These are phyloP conservation scores for Arizona elegans DNA, from an alignment of 2,113 vertebrate species.

Conservation along the genomic window DNA sequence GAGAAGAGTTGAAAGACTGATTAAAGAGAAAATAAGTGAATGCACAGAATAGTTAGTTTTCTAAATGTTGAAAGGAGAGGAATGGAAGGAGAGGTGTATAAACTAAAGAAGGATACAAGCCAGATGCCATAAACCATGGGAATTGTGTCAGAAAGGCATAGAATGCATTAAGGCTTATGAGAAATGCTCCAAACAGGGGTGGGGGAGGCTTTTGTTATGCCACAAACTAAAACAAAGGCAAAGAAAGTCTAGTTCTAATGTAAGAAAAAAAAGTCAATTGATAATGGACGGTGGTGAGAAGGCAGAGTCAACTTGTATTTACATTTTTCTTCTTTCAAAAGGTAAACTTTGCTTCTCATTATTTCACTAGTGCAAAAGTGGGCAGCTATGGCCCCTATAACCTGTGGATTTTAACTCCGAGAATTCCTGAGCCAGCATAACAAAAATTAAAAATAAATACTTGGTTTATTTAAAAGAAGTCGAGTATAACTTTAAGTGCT, in stretches of 20 bases:
- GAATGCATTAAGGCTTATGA: neutral
- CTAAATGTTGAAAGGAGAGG: neutral
- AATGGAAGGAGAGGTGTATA: neutral
- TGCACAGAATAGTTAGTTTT: neutral
- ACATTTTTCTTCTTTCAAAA: neutral
- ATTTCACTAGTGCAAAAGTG: neutral
- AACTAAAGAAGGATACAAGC: neutral
- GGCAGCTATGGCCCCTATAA: too few species aligned
- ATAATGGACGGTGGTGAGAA: neutral
- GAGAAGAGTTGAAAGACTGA: neutral
- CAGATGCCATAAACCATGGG: neutral
- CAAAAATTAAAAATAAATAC: neutral
- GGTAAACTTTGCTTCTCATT: neutral
- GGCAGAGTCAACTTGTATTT: neutral
- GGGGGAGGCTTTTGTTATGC: neutral
- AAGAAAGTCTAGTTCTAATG: neutral
- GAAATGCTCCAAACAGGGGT: neutral
- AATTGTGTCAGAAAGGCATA: neutral
- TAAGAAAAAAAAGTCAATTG: neutral
- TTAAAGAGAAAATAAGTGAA: neutral
- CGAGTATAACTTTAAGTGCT: neutral
- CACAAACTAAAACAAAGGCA: neutral
- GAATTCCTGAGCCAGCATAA: too few species aligned
- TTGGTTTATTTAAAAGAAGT: neutral
- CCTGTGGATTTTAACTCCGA: too few species aligned